Percentiles rank a stretch among this genome's conserved stretches.
Evolutionary conservation across 2,113 vertebrate genomes (phyloP).

Genomic region (Stigmatopora nigra): DNA sequence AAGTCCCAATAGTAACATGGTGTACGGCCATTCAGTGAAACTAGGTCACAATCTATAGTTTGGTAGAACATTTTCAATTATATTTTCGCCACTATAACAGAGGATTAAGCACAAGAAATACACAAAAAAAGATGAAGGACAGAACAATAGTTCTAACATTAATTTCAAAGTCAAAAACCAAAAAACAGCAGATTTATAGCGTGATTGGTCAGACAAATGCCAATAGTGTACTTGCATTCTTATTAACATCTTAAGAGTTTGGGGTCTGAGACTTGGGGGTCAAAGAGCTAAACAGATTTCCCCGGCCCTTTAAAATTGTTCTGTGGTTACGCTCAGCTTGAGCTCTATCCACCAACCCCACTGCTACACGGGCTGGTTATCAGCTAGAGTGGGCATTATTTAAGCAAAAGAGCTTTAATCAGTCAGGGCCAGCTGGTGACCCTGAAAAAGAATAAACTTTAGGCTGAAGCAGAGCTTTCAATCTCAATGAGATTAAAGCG

Average conservation of each 20-base stretch:
- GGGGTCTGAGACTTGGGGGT: constrained; percentile 49
- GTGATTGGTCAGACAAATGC: constrained; percentile 48
- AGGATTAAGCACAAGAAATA: constrained; percentile 39
- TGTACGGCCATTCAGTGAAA: constrained; percentile 36
- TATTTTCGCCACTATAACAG: constrained; percentile 38
- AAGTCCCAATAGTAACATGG: constrained; percentile 39
- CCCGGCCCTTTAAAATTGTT: constrained; percentile 46
- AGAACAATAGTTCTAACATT: constrained; percentile 32
- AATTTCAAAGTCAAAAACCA: constrained; percentile 40
- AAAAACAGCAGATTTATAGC: constrained; percentile 57
- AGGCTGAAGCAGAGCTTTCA: constrained; percentile 28
- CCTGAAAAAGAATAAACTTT: constrained; percentile 46
- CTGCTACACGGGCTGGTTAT: constrained; percentile 57
- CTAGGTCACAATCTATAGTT: constrained; percentile 49
- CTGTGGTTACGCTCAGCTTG: constrained; percentile 42
- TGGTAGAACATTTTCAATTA: constrained; percentile 49
- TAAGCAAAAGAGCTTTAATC: constrained; percentile 67
- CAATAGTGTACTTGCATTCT: constrained; percentile 42
- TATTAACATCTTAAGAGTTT: constrained; percentile 61
- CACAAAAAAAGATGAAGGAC: constrained; percentile 47
- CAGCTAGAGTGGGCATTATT: constrained; percentile 68
- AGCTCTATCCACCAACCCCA: constrained; percentile 34
- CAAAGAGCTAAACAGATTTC: constrained; percentile 61
- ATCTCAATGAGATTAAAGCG: background rate
- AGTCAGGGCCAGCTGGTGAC: constrained; percentile 64